Evolutionary conservation across 2,888 invertebrate species (phyloP).

Genomic region (Crematogaster levior): DNA sequence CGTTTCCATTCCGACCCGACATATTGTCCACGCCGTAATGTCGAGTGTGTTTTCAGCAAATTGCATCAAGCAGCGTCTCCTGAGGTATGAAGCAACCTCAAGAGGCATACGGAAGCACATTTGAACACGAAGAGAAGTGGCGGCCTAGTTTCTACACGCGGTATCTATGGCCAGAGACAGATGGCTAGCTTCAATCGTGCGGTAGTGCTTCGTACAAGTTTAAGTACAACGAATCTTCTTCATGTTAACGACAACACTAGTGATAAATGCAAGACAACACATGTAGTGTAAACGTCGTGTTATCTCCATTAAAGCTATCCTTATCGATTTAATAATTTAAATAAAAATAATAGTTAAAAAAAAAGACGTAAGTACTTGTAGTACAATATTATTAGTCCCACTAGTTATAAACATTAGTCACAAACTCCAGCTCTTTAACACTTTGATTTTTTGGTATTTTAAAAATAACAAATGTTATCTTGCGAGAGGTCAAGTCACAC

Average conservation of each 20-base stretch:
- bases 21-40: constrained; percentile 28
- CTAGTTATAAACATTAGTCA: not conserved
- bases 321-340: not conserved
- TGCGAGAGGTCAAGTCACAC: constrained; percentile 5
- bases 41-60: constrained; percentile 32
- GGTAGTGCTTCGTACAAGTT: constrained; percentile 7
- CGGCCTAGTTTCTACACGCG: constrained; percentile 74
- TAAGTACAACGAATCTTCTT: not conserved
- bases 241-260: not conserved
- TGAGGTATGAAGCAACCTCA: constrained; percentile 23
- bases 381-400: not conserved
- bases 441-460: not conserved
- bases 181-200: constrained; percentile 14
- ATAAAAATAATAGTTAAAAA: too few relatives aligned
- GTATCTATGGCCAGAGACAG: constrained; percentile 44
- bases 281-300: not conserved
- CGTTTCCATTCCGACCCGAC: constrained; percentile 30
- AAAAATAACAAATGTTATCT: constrained; percentile 5
- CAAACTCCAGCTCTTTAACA: not conserved
- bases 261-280: not conserved
- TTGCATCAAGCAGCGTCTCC: constrained; percentile 22
- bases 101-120: constrained; percentile 77
- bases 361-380: not conserved
- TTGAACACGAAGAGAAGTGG: constrained; percentile 75
- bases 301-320: not conserved